Base-by-base conservation (phyloP, 1,140 invertebrate species). In the Euschistus heros region DNA sequence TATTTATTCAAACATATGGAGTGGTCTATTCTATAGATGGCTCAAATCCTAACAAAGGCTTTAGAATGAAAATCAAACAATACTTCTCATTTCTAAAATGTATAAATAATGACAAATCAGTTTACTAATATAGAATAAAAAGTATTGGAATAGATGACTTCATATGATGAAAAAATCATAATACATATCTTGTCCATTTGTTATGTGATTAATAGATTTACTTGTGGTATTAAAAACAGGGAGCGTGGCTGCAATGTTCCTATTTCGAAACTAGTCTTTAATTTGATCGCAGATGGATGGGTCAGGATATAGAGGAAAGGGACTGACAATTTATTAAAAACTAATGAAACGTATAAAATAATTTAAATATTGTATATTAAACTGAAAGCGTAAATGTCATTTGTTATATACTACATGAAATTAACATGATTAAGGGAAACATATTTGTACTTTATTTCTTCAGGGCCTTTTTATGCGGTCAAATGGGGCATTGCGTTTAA, bases 261-360 rank as follows among this genome's bases (percentile, higher is more conserved):
- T 73, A 73, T 72, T 73, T 72, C 72, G 68, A 73, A 73, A 73
- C 72, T 73, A 73, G 72, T 73, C 72, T 71, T 63, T 26, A 52
- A 63, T 57, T 57, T 57, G 54, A 57, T 57, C 44, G 30, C 59
- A 44, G 33, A n/a, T 20, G 14, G 59, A 61, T 37, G 26, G 42
- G 59, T 61, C 30, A 42, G 59, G 26, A n/a, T 37, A 61, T 37
- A 44, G 59, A 50, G 55, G 65, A 26, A 61, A 47, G 42, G 42
- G 42, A 62, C 52, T 44, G 64, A 47, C 59, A 65, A 26, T 60
- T 27, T 46, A 46, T n/a, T 65, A 59, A 27, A 57, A 37, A 22
- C 30, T 59, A 57, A 30, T 37, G 7, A 22, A 18, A 61, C 27
- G 26, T 37, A 61, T 61, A 37, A 20, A 42, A 20, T 17, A 26